Conservation (phyloP, 2,797 vertebrate species). For the Intellagama lesueurii region DNA sequence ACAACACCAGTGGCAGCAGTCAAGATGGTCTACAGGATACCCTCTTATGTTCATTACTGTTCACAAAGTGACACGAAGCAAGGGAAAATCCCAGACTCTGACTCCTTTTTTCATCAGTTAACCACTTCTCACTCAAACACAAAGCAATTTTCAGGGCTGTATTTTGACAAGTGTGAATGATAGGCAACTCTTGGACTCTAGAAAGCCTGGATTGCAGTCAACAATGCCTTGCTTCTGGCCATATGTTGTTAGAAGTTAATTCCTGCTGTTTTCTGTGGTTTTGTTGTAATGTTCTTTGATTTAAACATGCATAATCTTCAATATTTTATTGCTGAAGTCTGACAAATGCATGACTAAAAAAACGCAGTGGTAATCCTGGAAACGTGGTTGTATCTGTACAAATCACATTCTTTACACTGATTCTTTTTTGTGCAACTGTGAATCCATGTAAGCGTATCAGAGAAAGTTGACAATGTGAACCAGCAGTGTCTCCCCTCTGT, state of each 20-base stretch:
- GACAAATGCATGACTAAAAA: not conserved
- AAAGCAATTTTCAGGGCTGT: too few relatives aligned
- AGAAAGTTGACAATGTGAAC: not conserved
- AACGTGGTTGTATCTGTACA: not conserved
- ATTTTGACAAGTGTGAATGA: too few relatives aligned
- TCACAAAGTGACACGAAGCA: too few relatives aligned
- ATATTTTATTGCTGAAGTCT: not conserved
- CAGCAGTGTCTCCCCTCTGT: not conserved
- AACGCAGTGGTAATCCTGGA: not conserved
- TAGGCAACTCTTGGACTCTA: not conserved
- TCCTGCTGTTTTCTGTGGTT: not conserved
- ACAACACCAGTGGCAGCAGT: too few relatives aligned
- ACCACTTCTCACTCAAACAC: too few relatives aligned
- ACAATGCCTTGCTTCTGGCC: too few relatives aligned
- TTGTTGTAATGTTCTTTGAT: not conserved
- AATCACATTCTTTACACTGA: not conserved
- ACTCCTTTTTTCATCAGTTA: too few relatives aligned
- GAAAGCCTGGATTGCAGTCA: not conserved
- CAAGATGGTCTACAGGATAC: too few relatives aligned
- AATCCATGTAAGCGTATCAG: not conserved
- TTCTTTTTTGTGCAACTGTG: not conserved
- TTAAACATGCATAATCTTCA: not conserved
- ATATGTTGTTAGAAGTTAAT: not conserved
- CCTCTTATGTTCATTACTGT: not conserved
- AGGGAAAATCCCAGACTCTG: too few relatives aligned